Evolutionary conservation across 2,113 vertebrate genomes (phyloP).

Genomic region (Siniperca chuatsi): DNA sequence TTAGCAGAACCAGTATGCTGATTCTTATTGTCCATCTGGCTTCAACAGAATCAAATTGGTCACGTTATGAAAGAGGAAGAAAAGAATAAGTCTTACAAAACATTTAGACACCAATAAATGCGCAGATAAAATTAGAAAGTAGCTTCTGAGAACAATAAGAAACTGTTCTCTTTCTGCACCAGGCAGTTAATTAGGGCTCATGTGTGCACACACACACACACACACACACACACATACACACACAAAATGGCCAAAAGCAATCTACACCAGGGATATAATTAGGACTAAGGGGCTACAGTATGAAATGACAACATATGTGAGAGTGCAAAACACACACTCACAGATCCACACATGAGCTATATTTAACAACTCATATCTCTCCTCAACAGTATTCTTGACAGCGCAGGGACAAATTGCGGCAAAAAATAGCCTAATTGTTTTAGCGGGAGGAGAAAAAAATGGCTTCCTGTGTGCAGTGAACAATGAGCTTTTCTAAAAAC

Average conservation of each 20-base stretch:
- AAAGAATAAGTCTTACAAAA: background rate
- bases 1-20: background rate
- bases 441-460: conserved; percentile 52
- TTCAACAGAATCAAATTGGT: conserved; percentile 13
- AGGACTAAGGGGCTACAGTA: conserved; percentile 52
- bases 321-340: conserved; percentile 45
- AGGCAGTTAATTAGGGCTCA: conserved; percentile 32
- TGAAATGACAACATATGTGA: conserved; percentile 65
- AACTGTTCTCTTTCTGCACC: conserved; percentile 27
- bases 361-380: conserved; percentile 72
- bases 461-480: conserved; percentile 77
- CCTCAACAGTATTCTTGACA: conserved; percentile 68
- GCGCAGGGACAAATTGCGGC: conserved; percentile 60
- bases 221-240: conserved; percentile 12
- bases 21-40: background rate
- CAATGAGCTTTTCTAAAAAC: conserved; percentile 71
- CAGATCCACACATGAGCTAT: conserved; percentile 51
- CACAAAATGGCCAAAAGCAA: conserved; percentile 42
- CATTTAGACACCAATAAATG: conserved; percentile 25
- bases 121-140: conserved; percentile 32
- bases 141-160: conserved; percentile 15
- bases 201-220: background rate
- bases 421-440: conserved; percentile 84
- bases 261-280: conserved; percentile 68
- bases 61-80: conserved; percentile 13